Base-by-base conservation (phyloP, 35 echinoderm and acorn worm species). In the Nesometra sesokonis region DNA sequence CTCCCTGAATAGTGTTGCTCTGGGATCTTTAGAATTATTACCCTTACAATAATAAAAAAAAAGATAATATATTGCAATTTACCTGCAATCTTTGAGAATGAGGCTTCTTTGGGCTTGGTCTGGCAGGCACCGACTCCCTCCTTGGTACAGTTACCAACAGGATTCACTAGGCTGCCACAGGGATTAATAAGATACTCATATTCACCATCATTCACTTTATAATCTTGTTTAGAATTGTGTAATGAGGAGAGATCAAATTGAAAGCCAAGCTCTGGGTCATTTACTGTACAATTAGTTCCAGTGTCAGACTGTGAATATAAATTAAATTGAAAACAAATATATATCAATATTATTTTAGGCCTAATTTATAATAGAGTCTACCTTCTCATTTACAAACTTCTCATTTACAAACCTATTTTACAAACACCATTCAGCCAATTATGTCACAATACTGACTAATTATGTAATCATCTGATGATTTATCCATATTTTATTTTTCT, bases 141-240 rank as follows among this genome's bases (percentile, higher is more conserved):
- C 23, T 0, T 46, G 36, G 21, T 30, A 38, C 91, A 93, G 0
- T 34, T 47, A 0, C 83, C 91, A 11, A 34, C 29, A 0, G 76
- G 47, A 30, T 29, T 8, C 15, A 91, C 89, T 8, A 97, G 86
- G 8, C 77, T 77, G 35, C 89, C 87, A 84, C 94, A 97, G 7
- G 93, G 91, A 78, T 97, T 97, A 27, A 97, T 88, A 34, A n/a
- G 82, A 67, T 93, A 97, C 21, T 82, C 81, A 77, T 93, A 91
- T 1, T 85, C 40, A 0, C 34, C 80, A 13, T 38, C 78, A 0
- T 0, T 34, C 2, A 93, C 86, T 3, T n/a, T 37, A 46, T 97
- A 97, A 47, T 97, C 89, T 0, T 82, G 34, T 13, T 52, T 81
- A 8, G 29, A 67, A 76, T 93, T 89, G 57, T 93, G 34, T 23